Evolutionary conservation across 2,888 invertebrate genomes (phyloP), one percentile per base, ranked within the genome.

Genomic region (Megaustenia siamemsis): DNA sequence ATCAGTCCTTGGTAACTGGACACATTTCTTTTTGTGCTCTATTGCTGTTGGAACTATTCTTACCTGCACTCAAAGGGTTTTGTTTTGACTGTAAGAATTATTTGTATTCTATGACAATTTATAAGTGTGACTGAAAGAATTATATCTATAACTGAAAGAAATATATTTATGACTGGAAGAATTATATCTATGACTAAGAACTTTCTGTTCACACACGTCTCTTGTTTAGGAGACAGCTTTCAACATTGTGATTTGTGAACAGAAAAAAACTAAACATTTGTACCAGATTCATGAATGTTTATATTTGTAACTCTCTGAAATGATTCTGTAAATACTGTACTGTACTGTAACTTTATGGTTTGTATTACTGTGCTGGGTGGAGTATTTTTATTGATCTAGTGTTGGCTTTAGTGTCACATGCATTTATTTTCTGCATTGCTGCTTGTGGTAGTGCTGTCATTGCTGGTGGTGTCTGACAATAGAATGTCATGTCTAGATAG

Each of bases 281-380:
- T 73, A 49, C n/a, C 49, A 71, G n/a, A 73, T 73, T 28, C 49
- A 49, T 73, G 28, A 49, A 73, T 73, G 73, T 73, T 49, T 73
- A 73, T 73, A 73, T 73, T 73, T 32, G 18, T 73, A 45, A 49
- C 12, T n/a, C 49, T 18, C 24, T 38, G 45, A 45, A 68, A 49
- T 2, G 49, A 49, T 49, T 73, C 3, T 73, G 73, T 73, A 73
- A 49, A 73, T 73, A 73, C 49, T 73, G 49, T 73, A 73, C 3
- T 73, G 21, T 21, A n/a, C n/a, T n/a, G n/a, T n/a, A n/a, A n/a
- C n/a, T n/a, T n/a, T n/a, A n/a, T n/a, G n/a, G n/a, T n/a, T n/a
- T n/a, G n/a, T n/a, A n/a, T n/a, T n/a, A n/a, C n/a, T n/a, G n/a
- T 21, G 18, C 49, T 45, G 18, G 1, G 6, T 73, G 49, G 28